phyloP scores from a whole-genome alignment of 2,113 vertebrate species.

The Bubo bubo region DNA sequence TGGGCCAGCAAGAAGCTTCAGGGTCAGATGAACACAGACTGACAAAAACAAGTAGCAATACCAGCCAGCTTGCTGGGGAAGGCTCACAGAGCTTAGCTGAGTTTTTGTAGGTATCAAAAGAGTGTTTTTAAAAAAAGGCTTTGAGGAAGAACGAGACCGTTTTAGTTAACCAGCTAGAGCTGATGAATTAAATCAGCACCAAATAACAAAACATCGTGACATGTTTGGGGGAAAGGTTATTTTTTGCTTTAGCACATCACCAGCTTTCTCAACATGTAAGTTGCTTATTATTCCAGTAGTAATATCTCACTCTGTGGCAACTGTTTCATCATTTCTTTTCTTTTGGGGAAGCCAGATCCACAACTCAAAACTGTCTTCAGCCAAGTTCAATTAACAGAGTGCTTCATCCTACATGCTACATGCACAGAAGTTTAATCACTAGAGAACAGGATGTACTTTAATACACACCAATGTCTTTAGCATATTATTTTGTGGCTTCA shows the following conservation, averaged over 20 bases:
- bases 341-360: neutral
- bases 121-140: neutral
- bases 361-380: neutral
- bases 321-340: neutral
- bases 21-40: accelerated
- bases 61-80: neutral
- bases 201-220: neutral
- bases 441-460: neutral
- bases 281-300: neutral
- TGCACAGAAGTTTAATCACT: neutral
- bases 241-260: neutral
- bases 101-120: neutral
- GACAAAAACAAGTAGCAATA: neutral
- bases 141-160: neutral
- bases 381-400: neutral
- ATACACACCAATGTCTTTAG: neutral
- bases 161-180: neutral
- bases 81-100: neutral
- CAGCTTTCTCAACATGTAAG: neutral
- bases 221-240: neutral
- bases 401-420: neutral
- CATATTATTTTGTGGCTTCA: neutral
- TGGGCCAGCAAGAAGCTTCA: neutral
- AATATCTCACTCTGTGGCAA: neutral
- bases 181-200: neutral